phyloP scores from a whole-genome alignment of 92 coral and sea anemone genomes.

The Virgularia gustaviana region DNA sequence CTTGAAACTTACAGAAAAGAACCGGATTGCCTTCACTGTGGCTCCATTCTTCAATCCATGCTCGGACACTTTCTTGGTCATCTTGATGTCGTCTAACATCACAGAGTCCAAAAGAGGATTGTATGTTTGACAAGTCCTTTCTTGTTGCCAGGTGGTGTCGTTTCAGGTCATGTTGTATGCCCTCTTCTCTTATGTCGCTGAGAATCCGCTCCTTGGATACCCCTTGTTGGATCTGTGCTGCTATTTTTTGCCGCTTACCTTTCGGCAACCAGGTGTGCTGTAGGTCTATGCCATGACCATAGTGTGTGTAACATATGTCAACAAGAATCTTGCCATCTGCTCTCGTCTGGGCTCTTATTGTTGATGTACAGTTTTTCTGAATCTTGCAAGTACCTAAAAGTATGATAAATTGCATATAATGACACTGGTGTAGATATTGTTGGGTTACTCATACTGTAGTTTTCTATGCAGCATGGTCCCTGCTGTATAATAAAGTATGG shows the following conservation, averaged over 20 bases:
- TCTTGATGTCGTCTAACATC: conserved; percentile 48
- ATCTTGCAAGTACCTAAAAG: conserved; percentile 58
- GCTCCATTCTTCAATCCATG: conserved; percentile 61
- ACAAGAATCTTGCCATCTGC: conserved; percentile 35
- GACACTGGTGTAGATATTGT: too few species aligned
- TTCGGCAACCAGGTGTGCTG: conserved; percentile 50
- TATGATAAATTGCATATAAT: too few species aligned
- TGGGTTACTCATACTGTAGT: too few species aligned
- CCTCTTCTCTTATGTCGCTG: conserved; percentile 45
- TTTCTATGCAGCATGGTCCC: too few species aligned
- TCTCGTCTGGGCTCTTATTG: conserved; percentile 26
- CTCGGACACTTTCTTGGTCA: conserved; percentile 56
- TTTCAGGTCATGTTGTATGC: conserved; percentile 11
- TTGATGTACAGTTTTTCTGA: conserved; percentile 48
- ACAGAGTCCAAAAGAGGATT: conserved; percentile 47
- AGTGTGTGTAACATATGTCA: conserved; percentile 43
- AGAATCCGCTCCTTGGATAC: conserved; percentile 48
- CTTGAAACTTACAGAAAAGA: conserved; percentile 52
- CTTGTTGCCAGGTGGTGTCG: conserved; percentile 48
- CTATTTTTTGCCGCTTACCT: conserved; percentile 44
- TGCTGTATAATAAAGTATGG: too few species aligned
- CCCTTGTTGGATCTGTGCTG: conserved; percentile 63
- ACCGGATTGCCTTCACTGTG: conserved; percentile 45
- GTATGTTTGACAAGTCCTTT: conserved; percentile 55
- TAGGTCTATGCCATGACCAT: conserved; percentile 47